Percentiles rank a stretch among this genome's conserved stretches.
Evolutionary conservation across 2,888 invertebrate genomes (phyloP).

Genomic region (Chesias legatella): DNA sequence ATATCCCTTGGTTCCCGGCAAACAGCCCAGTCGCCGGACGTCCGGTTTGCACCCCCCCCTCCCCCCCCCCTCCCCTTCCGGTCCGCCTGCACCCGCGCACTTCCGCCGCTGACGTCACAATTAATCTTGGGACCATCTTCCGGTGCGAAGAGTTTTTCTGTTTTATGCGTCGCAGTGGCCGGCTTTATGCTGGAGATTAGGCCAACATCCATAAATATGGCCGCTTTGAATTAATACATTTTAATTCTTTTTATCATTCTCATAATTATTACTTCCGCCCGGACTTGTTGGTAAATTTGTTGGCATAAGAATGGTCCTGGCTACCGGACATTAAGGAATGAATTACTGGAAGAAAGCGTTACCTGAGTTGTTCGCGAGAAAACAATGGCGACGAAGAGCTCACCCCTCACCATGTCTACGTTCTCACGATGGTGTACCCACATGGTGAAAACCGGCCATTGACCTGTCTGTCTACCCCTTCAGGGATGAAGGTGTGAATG

Average conservation of each 20-base stretch:
- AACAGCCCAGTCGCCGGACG: constrained; percentile 54
- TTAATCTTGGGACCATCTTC: constrained; percentile 51
- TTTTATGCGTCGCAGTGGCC: constrained; percentile 34
- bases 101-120: constrained; percentile 54
- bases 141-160: constrained; percentile 46
- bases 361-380: too few relatives aligned
- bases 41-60: constrained; percentile 50
- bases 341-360: too few relatives aligned
- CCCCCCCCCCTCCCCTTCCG: constrained; percentile 33
- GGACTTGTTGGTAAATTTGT: too few relatives aligned
- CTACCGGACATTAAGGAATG: too few relatives aligned
- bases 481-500: too few relatives aligned
- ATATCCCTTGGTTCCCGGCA: constrained; percentile 34
- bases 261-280: too few relatives aligned
- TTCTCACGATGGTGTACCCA: too few relatives aligned
- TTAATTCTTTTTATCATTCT: neutral
- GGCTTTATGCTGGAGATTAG: constrained; percentile 20
- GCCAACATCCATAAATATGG: constrained; percentile 13
- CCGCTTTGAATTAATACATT: constrained; percentile 13
- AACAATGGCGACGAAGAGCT: too few relatives aligned
- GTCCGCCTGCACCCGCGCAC: constrained; percentile 28
- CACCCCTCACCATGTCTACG: too few relatives aligned
- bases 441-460: too few relatives aligned
- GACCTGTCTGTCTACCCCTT: too few relatives aligned
- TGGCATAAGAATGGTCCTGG: too few relatives aligned